Evolutionary conservation across 2,113 vertebrate species (phyloP).

Genomic region (Eretmochelys imbricata): DNA sequence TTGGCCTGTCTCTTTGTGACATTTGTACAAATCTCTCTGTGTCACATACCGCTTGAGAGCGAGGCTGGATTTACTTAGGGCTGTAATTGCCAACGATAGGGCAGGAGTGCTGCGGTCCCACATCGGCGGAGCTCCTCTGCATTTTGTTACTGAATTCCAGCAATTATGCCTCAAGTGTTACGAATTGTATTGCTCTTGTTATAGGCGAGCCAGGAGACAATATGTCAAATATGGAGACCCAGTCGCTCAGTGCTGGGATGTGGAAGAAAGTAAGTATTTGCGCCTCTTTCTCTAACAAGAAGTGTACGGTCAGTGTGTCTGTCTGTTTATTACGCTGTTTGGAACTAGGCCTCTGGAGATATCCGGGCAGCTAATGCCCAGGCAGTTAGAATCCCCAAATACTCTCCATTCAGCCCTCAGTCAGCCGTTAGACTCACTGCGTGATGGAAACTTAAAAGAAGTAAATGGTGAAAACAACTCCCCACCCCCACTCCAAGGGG

Average conservation of each 20-base stretch:
- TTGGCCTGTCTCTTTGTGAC: constrained; percentile 59
- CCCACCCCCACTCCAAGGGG: rapidly evolving
- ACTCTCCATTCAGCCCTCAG: not conserved
- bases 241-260: constrained; percentile 94
- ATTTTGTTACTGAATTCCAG: constrained; percentile 44
- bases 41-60: constrained; percentile 67
- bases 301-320: not conserved
- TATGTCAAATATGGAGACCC: constrained; percentile 97
- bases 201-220: constrained; percentile 93
- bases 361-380: not conserved
- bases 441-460: not conserved
- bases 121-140: constrained; percentile 39
- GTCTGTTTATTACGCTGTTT: not conserved
- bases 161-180: constrained; percentile 53
- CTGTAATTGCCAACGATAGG: constrained; percentile 55
- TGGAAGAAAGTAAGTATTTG: constrained; percentile 89
- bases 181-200: constrained; percentile 53
- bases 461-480: rapidly evolving
- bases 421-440: not conserved
- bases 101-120: constrained; percentile 11
- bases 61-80: constrained; percentile 69
- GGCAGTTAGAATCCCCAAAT: not conserved
- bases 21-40: constrained; percentile 64
- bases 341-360: not conserved
- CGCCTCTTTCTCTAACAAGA: not conserved